Evolutionary conservation across 2,888 invertebrate genomes (phyloP), one percentile per base, ranked within the genome.

Genomic region (Boloria selene): DNA sequence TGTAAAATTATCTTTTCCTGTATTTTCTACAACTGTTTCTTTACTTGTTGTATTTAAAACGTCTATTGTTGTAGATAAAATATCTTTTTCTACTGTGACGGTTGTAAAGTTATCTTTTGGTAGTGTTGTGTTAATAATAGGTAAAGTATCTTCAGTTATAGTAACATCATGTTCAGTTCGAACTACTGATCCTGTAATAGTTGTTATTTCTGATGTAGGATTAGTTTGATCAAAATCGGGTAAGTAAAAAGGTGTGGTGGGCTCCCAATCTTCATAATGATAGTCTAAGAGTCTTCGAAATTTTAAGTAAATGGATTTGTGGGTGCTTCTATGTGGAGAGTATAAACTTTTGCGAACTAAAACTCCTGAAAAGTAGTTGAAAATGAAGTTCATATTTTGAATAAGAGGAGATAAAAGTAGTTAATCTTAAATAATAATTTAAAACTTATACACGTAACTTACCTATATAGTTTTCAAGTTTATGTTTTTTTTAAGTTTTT

Each of bases 221-320:
- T 47, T 50, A 50, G 14, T 55, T 42, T 22, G 17, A 17, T 26
- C 17, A n/a, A 42, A 50, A 22, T 50, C 18, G 2, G 58, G 49
- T 26, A 59, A 59, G 47, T 59, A 59, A 49, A 59, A 26, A 6
- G 58, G 47, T 5, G 26, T 49, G 13, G 26, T 59, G 0, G 26
- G 26, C 16, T 68, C 66, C 61, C 66, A 69, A 44, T 67, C 45
- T 3, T 56, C 17, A 50, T 61, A 65, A 26, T 65, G 22, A 47
- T 67, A 68, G 13, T 70, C 31, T 1, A 53, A 38, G 5, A 44
- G 44, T 55, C 58, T 61, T 38, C 61, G 53, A 18, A 59, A 16
- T 22, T 45, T 64, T 14, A 69, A 45, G 16, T 66, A 52, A 49
- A 55, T 16, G 26, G 58, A 53, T 58, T 22, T 62, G 16, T 64